Percentiles rank a stretch among this genome's conserved stretches.
These are phyloP conservation scores for Ambastaia sidthimunki DNA, from an alignment of 2,797 vertebrate genomes.

Conservation along the genomic window DNA sequence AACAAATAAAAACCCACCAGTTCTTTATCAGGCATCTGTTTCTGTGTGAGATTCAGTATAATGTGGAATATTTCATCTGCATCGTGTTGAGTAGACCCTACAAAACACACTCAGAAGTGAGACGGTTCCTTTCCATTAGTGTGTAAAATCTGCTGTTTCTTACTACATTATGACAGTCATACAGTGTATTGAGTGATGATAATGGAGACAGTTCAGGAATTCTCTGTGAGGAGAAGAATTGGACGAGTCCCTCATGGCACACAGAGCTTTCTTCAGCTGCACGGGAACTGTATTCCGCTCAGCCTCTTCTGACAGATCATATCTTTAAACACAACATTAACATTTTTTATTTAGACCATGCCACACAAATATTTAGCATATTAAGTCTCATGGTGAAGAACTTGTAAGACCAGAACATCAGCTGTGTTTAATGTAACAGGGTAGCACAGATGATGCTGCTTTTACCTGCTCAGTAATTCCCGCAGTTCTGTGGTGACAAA, in stretches of 20 bases:
- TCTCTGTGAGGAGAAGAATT: conserved; percentile 51
- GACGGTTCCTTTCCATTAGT: not conserved
- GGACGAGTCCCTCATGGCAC: conserved; percentile 62
- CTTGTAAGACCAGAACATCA: not conserved
- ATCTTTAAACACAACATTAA: conserved; percentile 64
- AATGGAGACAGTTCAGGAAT: conserved; percentile 74
- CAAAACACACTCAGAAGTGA: not conserved
- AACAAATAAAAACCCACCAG: conserved; percentile 66
- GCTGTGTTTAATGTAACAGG: not conserved
- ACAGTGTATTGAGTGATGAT: conserved; percentile 65
- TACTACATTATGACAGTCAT: conserved; percentile 36
- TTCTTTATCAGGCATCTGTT: conserved; percentile 69
- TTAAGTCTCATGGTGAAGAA: not conserved
- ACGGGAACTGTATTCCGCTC: conserved; percentile 56
- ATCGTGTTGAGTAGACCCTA: conserved; percentile 70
- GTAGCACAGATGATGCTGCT: not conserved
- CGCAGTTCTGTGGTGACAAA: conserved; percentile 74
- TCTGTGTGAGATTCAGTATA: conserved; percentile 69
- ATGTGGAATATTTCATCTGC: conserved; percentile 75
- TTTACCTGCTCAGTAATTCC: conserved; percentile 69
- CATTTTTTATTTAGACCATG: too few species aligned
- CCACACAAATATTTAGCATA: too few species aligned
- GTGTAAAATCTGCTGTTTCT: not conserved
- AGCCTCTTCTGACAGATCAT: conserved; percentile 48
- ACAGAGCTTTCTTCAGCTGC: conserved; percentile 67